Conservation (phyloP, 2,888 invertebrate species). For the Cylloceria caligata region DNA sequence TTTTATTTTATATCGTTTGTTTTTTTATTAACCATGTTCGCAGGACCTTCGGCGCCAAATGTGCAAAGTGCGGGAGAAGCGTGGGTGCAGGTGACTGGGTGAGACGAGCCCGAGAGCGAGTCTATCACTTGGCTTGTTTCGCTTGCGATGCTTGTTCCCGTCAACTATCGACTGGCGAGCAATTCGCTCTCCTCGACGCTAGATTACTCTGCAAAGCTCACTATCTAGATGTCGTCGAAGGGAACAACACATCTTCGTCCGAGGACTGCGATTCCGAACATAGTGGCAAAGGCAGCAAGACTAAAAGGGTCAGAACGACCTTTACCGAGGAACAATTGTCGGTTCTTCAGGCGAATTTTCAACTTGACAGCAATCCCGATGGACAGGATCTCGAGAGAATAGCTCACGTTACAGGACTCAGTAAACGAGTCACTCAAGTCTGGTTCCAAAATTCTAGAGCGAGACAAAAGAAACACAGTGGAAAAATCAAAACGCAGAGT, state of each 20-base stretch:
- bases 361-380: conserved; percentile 99
- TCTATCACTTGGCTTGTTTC: conserved; percentile 99
- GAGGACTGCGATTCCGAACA: conserved; percentile 95
- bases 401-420: conserved; percentile 98
- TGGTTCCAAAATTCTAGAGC: conserved; percentile 99
- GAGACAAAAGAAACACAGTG: conserved; percentile 97
- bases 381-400: conserved; percentile 99
- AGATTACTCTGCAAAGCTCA: conserved; percentile 98
- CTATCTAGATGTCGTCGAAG: conserved; percentile 96
- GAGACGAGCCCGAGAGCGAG: conserved; percentile 95
- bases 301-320: conserved; percentile 98
- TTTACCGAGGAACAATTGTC: conserved; percentile 99
- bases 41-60: conserved; percentile 98
- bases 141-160: conserved; percentile 98
- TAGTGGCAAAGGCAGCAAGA: conserved; percentile 96
- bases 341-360: conserved; percentile 98
- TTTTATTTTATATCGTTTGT: conserved; percentile 21
- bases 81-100: conserved; percentile 99
- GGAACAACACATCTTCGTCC: conserved; percentile 94
- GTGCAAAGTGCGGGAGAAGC: conserved; percentile 96
- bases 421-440: conserved; percentile 97
- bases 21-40: conserved; percentile 76
- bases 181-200: conserved; percentile 97
- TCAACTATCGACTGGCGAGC: conserved; percentile 97
- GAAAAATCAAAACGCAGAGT: conserved; percentile 90